These are phyloP conservation scores for Catalaphyllia jardinei DNA, from an alignment of 64 coral and sea anemone species.

Conservation along the genomic window DNA sequence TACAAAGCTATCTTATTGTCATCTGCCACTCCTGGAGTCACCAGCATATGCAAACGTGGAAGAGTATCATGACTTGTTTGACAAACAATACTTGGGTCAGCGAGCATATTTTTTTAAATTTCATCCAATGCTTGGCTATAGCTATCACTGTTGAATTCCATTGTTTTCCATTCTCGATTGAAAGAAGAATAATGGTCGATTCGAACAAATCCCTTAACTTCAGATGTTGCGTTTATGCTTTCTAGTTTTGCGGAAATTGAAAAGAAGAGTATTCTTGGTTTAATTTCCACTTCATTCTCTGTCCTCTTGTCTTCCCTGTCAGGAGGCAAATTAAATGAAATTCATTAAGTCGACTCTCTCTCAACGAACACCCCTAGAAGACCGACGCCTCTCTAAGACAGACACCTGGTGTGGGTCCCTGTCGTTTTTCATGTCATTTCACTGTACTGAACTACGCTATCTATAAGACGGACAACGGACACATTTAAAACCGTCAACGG, in stretches of 20 bases:
- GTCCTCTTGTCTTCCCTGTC: not conserved
- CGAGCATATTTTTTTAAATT: not conserved
- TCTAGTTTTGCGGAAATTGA: not conserved
- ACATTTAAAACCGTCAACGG: no score
- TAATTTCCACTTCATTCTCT: not conserved
- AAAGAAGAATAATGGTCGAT: not conserved
- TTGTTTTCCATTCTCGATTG: not conserved
- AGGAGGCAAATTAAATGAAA: no score
- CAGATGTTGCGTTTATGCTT: not conserved
- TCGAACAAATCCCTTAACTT: not conserved
- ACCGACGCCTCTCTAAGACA: no score
- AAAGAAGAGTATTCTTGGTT: not conserved
- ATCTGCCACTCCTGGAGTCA: not conserved
- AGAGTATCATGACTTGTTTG: not conserved
- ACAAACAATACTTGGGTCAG: not conserved
- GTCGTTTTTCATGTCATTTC: no score
- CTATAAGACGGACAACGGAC: no score
- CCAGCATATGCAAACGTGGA: not conserved
- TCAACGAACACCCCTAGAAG: no score
- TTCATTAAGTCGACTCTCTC: no score
- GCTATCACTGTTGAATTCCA: not conserved
- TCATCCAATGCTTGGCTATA: not conserved
- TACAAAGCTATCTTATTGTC: no score
- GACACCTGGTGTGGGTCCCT: no score
- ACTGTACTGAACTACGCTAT: no score